A percentile compares a stretch with the other conserved stretches of the same genome.
Conservation (phyloP, 2,888 invertebrate species). For the Myathropa florea region DNA sequence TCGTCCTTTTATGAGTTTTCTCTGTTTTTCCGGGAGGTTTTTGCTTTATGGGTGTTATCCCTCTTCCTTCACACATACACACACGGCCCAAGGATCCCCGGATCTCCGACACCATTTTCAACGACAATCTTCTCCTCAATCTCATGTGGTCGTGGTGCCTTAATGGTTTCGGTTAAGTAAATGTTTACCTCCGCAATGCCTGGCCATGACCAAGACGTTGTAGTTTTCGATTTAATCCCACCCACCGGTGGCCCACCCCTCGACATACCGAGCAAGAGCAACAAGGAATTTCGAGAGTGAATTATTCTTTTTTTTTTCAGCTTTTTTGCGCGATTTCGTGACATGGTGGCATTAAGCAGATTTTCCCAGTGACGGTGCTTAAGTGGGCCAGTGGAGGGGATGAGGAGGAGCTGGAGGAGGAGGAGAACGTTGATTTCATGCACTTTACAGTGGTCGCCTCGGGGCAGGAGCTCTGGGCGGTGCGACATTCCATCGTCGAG, state of each 20-base stretch:
- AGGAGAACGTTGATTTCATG: conserved; percentile 57
- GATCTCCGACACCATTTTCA: not conserved
- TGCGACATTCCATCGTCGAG: not conserved
- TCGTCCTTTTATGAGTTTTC: conserved; percentile 56
- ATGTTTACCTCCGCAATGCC: conserved; percentile 47
- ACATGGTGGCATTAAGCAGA: conserved; percentile 58
- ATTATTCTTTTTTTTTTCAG: not conserved
- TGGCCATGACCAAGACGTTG: conserved; percentile 64
- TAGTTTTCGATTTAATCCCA: conserved; percentile 21
- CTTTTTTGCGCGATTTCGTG: conserved; percentile 35
- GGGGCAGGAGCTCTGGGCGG: not conserved
- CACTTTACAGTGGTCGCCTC: conserved; percentile 37
- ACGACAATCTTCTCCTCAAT: conserved; percentile 25
- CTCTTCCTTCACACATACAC: not conserved
- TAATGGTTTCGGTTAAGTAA: conserved; percentile 60
- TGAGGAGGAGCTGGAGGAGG: not conserved
- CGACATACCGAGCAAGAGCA: not conserved
- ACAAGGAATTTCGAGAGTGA: not conserved
- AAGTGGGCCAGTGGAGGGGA: conserved; percentile 9
- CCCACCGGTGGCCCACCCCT: not conserved
- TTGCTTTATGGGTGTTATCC: too few relatives aligned
- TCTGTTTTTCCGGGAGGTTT: conserved; percentile 22
- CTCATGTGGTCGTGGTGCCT: conserved; percentile 31
- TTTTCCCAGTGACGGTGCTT: conserved; percentile 45
- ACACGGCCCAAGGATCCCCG: conserved; percentile 7